Evolutionary conservation across 1,140 invertebrate genomes (phyloP), one percentile per base, ranked within the genome.

Genomic region (Cydia amplana): DNA sequence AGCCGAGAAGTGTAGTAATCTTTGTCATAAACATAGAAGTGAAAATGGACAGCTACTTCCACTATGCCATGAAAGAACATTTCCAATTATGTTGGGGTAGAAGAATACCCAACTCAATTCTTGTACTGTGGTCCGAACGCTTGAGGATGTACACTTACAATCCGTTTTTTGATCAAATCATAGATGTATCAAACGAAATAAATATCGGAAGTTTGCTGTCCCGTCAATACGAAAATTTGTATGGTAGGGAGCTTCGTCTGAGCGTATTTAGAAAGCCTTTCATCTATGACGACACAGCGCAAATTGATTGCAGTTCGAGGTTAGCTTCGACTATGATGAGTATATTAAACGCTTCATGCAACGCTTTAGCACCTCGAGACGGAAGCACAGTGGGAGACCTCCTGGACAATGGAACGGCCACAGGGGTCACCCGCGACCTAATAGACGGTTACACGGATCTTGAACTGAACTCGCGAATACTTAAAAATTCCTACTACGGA

Each of bases 391-490:
- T 92, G 12, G 91, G 91, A 20, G 88, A 90, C 77, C 78, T 92
- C 23, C 74, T 91, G 51, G 78, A 85, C 1, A 90, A 92, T 74
- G 90, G 88, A 1, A 93, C 87, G 40, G 87, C 86, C 6, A 91
- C 91, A 16, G 91, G 91, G 70, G 89, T 88, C 2, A 91, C 87
- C 18, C 81, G 82, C 12, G 91, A 92, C 81, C 79, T 93, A 49
- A 83, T 91, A 4, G 88, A 91, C 49, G 89, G 90, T 1, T 91
- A 89, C 65, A 85, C 90, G 18, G 91, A 92, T 75, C 65, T 93
- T 25, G 90, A 91, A 81, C 77, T 93, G 7, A 91, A 80, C 74
- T 90, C 91, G 18, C 76, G 91, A 77, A 92, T 92, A 70, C 82
- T 92, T 14, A 90, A 89, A 75, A 89, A 82, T 20, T 84, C 84